Base-by-base conservation (phyloP, 2,888 invertebrate genomes). In the Heliconius cydno region DNA sequence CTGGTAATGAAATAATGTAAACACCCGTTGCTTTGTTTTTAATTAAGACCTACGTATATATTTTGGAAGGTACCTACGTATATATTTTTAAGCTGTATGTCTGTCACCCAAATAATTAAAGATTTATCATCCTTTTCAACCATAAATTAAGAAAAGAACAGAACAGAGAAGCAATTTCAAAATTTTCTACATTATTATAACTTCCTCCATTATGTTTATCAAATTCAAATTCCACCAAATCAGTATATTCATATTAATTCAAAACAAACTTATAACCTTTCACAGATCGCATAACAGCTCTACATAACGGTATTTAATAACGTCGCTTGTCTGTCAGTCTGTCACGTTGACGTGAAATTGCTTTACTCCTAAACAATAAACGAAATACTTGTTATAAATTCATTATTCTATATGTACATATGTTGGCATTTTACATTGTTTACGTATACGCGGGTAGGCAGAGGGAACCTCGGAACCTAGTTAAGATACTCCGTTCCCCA, bases 321-420 rank as follows among this genome's bases (percentile, higher is more conserved):
- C 85, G 85, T 85, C 85, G 83, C 84, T 85, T 90, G 90, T 89
- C 90, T 89, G 88, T 89, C 89, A 85, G 87, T 88, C 88, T 88
- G 90, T 89, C 89, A 85, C 76, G 82, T 79, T 87, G 89, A 89
- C 88, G 85, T 81, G 87, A 88, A 86, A 93, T 92, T 92, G 92
- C 90, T 88, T 90, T 84, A 85, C 86, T 85, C 85, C 86, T 85
- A 86, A 87, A 87, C 87, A 87, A 87, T 87, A 88, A 86, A 73
- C 70, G 78, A 75, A 52, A 82, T 78, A 80, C 78, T 82, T 83
- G 85, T 81, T 82, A 82, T 83, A 84, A 82, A 83, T 84, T 87
- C 86, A 86, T 86, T 87, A 85, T 85, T 84, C 19, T 4, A 34
- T 67, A 34, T n/a, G 25, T 41, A 68, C n/a, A 68, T 68, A 34